Evolutionary conservation across 2,797 vertebrate species (phyloP), one percentile per base, ranked within the genome.

Genomic region (Smutsia gigantea): DNA sequence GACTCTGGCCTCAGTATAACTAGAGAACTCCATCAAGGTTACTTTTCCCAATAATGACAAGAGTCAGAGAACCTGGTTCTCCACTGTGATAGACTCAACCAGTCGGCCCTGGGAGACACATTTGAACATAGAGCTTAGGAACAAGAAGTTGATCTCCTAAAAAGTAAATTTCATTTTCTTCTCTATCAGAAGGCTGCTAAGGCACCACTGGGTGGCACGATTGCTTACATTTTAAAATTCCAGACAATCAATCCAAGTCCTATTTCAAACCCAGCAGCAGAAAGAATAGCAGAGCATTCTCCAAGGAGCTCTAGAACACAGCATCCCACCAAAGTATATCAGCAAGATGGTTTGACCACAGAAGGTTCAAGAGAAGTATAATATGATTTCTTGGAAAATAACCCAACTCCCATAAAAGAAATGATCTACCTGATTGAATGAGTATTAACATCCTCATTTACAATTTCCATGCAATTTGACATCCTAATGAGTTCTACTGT

Each of bases 141-240:
- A 39, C 19, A 17, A 18, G 14, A 64, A 89, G 10, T 0, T 87
- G 6, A 88, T 66, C 68, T 77, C 49, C 71, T 82, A 46, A 74
- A 12, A 89, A 90, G 17, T 46, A 75, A 27, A 74, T 42, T 72
- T 78, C 61, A 31, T 57, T 83, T 93, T 71, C 37, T 19, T 61
- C 37, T 57, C 84, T 27, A 37, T 83, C n/a, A 64, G 15, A 83
- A 87, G 46, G 55, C 71, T 93, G 31, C 42, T 51, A 31, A 83
- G 23, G 78, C 29, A 72, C 55, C 78, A 97, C 59, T 14, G 61
- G 83, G 85, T 96, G 68, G 55, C 89, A 95, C 69, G 66, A 87
- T 89, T 92, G 74, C 82, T 96, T 90, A 90, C 79, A 77, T 85
- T 96, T 95, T 92, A n/a, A 95, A 92, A 93, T 86, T 57, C 23